A percentile compares a stretch with the other conserved stretches of the same genome.
Evolutionary conservation across 2,888 invertebrate genomes (phyloP).

Genomic region (Coenonympha glycerion): DNA sequence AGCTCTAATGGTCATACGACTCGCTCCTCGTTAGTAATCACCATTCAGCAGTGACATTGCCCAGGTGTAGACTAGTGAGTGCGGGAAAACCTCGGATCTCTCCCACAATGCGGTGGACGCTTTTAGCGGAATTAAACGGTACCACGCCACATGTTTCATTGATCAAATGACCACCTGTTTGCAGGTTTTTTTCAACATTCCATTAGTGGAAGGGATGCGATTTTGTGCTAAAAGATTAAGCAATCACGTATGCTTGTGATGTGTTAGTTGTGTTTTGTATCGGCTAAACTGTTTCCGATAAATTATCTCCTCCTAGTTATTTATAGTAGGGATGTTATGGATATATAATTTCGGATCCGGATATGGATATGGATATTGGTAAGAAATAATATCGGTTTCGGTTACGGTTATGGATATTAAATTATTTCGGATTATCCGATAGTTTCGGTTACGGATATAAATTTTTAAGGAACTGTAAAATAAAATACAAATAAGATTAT

Average conservation of each 20-base stretch:
- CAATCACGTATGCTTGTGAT: neutral
- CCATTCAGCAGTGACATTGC: too few species aligned
- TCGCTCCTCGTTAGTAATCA: constrained; percentile 3
- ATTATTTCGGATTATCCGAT: too few species aligned
- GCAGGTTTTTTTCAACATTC: constrained; percentile 22
- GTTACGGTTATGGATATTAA: too few species aligned
- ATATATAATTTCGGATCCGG: too few species aligned
- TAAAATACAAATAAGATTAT: too few species aligned
- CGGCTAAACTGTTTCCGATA: too few species aligned
- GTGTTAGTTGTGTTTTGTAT: neutral
- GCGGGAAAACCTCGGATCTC: constrained; percentile 51
- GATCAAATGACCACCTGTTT: constrained; percentile 36
- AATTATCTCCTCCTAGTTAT: too few species aligned
- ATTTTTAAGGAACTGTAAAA: too few species aligned
- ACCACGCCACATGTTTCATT: constrained; percentile 50
- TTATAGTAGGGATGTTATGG: too few species aligned
- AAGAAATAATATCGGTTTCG: too few species aligned
- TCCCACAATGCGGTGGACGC: constrained; percentile 65
- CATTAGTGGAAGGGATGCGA: constrained; percentile 15
- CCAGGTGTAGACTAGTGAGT: constrained; percentile 26
- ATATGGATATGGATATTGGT: too few species aligned
- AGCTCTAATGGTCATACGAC: neutral
- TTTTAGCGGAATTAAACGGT: constrained; percentile 67
- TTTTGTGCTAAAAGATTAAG: constrained; percentile 4
- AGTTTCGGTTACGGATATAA: too few species aligned